Conservation (phyloP, 2,797 vertebrate genomes). For the Luscinia megarhynchos region DNA sequence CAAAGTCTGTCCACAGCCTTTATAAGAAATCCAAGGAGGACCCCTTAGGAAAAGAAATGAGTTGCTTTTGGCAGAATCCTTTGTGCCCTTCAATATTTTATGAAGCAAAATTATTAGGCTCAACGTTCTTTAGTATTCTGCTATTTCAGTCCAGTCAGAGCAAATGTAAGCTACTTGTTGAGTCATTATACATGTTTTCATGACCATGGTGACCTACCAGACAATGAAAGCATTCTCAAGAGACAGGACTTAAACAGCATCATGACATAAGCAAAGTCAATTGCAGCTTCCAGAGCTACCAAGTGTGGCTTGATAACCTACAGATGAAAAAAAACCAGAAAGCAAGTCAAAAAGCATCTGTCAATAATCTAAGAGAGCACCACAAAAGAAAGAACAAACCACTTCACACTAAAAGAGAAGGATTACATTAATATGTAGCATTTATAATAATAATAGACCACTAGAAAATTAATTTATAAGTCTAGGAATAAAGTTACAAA, state of each 20-base stretch:
- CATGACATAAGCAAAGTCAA: background rate
- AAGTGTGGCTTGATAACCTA: background rate
- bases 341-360: background rate
- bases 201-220: background rate
- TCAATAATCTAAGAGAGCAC: background rate
- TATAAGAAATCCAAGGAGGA: background rate
- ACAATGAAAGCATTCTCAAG: background rate
- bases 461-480: background rate
- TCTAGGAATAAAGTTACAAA: background rate
- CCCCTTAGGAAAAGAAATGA: background rate
- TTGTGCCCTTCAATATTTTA: slow-evolving; percentile 10
- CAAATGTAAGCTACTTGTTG: background rate
- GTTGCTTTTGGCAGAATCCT: background rate
- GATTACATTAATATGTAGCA: background rate
- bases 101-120: background rate
- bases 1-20: background rate
- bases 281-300: background rate
- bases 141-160: background rate
- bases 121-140: background rate
- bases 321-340: background rate
- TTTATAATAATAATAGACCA: background rate
- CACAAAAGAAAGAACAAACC: background rate
- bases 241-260: background rate
- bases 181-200: background rate
- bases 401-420: background rate